Conservation (phyloP, 2,113 vertebrate species). For the Orthonyx spaldingii region DNA sequence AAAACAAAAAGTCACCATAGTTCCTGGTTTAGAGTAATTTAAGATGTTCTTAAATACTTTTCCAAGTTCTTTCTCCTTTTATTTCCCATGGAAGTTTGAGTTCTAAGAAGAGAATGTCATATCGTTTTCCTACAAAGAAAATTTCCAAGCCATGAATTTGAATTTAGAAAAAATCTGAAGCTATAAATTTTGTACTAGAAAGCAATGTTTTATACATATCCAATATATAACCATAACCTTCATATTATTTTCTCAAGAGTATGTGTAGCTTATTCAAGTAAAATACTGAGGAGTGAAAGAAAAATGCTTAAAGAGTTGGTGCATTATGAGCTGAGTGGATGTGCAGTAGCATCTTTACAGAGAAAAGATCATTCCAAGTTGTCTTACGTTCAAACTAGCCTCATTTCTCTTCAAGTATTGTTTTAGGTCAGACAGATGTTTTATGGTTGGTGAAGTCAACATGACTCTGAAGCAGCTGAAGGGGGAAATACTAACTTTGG, state of each 20-base stretch:
- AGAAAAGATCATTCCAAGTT: background rate
- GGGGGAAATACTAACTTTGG: background rate
- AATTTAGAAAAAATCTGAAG: background rate
- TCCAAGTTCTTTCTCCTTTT: background rate
- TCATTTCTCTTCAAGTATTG: background rate
- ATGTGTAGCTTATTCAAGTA: background rate
- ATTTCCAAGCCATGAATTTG: background rate
- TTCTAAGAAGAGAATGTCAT: background rate
- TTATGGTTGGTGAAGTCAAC: background rate
- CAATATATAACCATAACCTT: background rate
- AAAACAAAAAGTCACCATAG: background rate
- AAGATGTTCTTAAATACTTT: background rate
- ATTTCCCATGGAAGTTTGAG: background rate
- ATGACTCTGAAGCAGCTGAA: background rate
- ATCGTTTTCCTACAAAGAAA: background rate
- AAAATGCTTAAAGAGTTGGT: background rate
- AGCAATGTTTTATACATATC: background rate
- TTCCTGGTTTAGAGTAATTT: background rate
- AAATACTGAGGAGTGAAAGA: background rate
- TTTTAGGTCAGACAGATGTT: background rate
- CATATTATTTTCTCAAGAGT: background rate
- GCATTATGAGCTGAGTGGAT: background rate
- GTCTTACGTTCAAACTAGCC: background rate
- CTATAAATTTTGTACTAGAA: background rate
- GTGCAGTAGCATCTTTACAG: background rate